Evolutionary conservation across 2,888 invertebrate species (phyloP).

Genomic region (Cantharis lateralis): DNA sequence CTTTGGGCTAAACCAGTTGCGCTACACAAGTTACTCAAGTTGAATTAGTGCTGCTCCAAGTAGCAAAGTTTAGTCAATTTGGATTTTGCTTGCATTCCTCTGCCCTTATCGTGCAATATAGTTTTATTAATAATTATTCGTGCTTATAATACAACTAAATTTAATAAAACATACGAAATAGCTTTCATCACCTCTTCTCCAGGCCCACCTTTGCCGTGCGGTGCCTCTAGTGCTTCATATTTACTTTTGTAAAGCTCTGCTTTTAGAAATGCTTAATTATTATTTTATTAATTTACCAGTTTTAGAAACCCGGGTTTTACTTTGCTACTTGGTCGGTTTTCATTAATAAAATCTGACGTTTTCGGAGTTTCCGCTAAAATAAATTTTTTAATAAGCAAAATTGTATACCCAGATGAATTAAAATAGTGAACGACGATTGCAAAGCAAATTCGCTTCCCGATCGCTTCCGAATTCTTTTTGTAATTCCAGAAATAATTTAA

Average conservation of each 20-base stretch:
- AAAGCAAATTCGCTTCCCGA: background rate
- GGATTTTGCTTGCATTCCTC: constrained; percentile 15
- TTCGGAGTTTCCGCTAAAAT: background rate
- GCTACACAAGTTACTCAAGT: constrained; percentile 13
- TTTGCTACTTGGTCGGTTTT: background rate
- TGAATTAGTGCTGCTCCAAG: constrained; percentile 24
- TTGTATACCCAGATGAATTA: no score
- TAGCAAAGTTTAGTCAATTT: constrained; percentile 19
- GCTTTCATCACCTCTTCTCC: background rate
- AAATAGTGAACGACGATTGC: no score
- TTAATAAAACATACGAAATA: background rate
- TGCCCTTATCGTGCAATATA: constrained; percentile 1
- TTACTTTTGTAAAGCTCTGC: background rate
- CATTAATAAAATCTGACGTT: background rate
- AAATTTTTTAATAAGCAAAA: background rate
- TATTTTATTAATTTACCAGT: background rate
- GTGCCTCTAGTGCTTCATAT: background rate
- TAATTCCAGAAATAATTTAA: background rate
- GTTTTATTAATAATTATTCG: background rate
- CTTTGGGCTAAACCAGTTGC: constrained; percentile 16
- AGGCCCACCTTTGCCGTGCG: background rate
- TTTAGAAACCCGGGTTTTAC: background rate
- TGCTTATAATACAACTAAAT: background rate
- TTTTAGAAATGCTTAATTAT: background rate
- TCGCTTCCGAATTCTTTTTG: background rate